Conservation (phyloP, 2,797 vertebrate species). For the Onychomys leucogaster region DNA sequence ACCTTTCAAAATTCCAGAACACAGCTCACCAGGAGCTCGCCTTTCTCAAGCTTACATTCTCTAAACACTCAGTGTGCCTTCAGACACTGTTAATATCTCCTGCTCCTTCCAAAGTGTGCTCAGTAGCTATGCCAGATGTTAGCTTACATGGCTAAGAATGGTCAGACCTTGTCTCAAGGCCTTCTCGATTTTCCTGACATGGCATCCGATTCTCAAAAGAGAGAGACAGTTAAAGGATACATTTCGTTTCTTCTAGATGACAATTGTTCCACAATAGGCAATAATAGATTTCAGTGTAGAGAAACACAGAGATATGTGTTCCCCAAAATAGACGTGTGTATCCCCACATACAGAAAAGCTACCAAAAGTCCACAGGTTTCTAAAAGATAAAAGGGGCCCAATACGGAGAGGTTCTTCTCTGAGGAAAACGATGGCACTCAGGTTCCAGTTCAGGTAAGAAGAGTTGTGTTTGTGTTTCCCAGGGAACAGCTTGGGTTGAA, state of each 20-base stretch:
- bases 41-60: background rate
- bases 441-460: background rate
- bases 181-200: background rate
- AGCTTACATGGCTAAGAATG: background rate
- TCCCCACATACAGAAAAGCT: background rate
- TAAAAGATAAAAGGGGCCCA: slow-evolving; percentile 26
- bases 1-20: slow-evolving; percentile 4
- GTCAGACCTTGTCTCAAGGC: background rate
- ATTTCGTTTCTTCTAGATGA: background rate
- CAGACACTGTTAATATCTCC: background rate
- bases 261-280: slow-evolving; percentile 27
- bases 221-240: slow-evolving; percentile 5
- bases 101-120: background rate
- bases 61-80: background rate
- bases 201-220: background rate
- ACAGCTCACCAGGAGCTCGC: background rate
- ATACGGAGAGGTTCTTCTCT: background rate
- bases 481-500: slow-evolving; percentile 6
- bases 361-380: background rate
- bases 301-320: background rate
- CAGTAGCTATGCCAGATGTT: background rate
- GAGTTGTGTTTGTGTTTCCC: slow-evolving; percentile 55
- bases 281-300: slow-evolving; percentile 12
- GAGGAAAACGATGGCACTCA: background rate
- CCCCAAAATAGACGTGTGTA: background rate